Conservation (phyloP, 2,797 vertebrate genomes). For the Alexandromys oeconomus region DNA sequence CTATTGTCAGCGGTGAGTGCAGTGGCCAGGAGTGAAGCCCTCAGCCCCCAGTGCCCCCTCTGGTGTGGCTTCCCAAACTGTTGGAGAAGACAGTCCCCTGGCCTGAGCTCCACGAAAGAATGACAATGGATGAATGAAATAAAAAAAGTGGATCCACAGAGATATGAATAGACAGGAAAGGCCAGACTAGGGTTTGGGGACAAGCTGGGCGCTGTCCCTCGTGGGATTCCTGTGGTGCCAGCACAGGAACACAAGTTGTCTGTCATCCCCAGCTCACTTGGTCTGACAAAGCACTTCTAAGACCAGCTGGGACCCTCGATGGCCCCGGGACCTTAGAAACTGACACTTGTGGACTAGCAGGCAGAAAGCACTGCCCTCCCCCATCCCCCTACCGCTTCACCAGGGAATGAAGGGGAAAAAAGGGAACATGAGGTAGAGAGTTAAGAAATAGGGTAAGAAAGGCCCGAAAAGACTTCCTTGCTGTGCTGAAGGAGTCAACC, state of each 20-base stretch:
- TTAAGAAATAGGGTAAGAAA: background rate
- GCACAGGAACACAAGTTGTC: background rate
- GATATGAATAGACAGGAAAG: background rate
- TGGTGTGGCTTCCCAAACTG: background rate
- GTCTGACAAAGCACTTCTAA: background rate
- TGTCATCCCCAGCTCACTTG: background rate
- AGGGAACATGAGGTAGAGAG: too few species aligned
- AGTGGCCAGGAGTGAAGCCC: rapidly evolving
- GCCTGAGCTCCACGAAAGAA: background rate
- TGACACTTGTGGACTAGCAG: rapidly evolving
- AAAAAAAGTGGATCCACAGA: background rate
- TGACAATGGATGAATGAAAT: background rate
- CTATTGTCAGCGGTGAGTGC: rapidly evolving
- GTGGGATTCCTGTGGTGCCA: rapidly evolving
- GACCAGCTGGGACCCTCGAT: background rate
- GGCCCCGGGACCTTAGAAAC: background rate
- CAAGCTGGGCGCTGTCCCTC: rapidly evolving
- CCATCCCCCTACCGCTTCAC: background rate
- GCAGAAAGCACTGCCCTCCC: background rate
- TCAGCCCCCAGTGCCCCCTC: background rate
- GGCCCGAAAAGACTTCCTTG: background rate
- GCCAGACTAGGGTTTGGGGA: background rate
- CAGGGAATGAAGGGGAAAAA: background rate
- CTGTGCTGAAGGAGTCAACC: background rate
- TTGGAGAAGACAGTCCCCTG: too few species aligned